Conservation (phyloP, 1,140 invertebrate species). For the Drosophila bocqueti region DNA sequence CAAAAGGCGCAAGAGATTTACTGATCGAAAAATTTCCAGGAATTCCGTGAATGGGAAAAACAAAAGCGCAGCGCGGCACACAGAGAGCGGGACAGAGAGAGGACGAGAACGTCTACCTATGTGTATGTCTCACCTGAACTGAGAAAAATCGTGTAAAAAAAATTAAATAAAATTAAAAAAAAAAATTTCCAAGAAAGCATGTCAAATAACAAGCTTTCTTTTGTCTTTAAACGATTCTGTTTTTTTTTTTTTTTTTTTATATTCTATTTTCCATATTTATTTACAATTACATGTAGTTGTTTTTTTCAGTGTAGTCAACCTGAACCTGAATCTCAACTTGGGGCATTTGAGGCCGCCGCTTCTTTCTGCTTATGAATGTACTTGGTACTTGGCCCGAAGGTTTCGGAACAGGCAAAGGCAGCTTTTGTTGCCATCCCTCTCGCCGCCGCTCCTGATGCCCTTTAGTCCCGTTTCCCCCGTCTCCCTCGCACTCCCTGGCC, state of each 20-base stretch:
- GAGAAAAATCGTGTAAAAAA: neutral
- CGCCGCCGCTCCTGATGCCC: slow-evolving; percentile 12
- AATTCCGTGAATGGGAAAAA: slow-evolving; percentile 80
- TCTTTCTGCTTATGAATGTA: slow-evolving; percentile 69
- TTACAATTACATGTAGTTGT: neutral
- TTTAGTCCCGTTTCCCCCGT: slow-evolving; percentile 11
- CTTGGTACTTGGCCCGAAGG: slow-evolving; percentile 71
- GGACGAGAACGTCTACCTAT: slow-evolving; percentile 62
- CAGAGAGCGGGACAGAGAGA: slow-evolving; percentile 14
- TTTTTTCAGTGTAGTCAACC: slow-evolving; percentile 34
- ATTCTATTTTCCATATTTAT: no score
- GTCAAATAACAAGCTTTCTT: no score
- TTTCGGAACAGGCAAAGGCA: slow-evolving; percentile 45
- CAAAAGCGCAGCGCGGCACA: slow-evolving; percentile 66
- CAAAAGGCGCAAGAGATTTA: slow-evolving; percentile 65
- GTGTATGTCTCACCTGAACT: slow-evolving; percentile 44
- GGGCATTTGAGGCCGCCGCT: slow-evolving; percentile 55
- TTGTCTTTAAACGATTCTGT: no score
- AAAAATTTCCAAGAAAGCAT: no score
- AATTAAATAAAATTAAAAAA: neutral
- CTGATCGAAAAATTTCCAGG: slow-evolving; percentile 80
- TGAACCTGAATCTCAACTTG: slow-evolving; percentile 64
- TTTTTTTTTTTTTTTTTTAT: neutral
- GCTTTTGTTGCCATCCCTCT: slow-evolving; percentile 39
- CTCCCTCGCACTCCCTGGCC: slow-evolving; percentile 14